Base-by-base conservation (phyloP, 2,888 invertebrate genomes). In the Limenitis arthemis region DNA sequence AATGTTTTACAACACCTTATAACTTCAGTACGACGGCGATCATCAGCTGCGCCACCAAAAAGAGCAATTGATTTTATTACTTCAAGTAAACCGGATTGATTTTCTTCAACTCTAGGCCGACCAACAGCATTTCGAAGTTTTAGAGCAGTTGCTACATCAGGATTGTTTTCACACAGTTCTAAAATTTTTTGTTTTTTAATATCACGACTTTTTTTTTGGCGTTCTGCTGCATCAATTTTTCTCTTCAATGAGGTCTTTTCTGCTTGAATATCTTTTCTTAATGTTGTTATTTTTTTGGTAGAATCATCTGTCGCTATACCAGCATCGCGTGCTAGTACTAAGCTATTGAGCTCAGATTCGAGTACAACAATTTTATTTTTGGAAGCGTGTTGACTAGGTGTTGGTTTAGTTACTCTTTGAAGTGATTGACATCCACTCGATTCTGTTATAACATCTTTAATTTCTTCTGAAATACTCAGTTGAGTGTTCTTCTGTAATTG, bases 11-110 rank as follows among this genome's bases (percentile, higher is more conserved):
- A 57, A 29, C 49, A 49, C 50, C 58, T 51, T 49, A 58, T 53
- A 55, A 34, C n/a, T 47, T 55, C 58, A 42, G 55, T 55, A 31
- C 53, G 55, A 50, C 53, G 53, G 29, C 58, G 54, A 49, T 58
- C 54, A 54, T 54, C 57, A 51, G 54, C 54, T 51, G 51, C 54
- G 28, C 56, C 47, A 51, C 54, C 56, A 44, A 53, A 53, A 56
- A 56, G 31, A 44, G 53, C 56, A 49, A 49, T 42, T 8, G 28
- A n/a, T 8, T 36, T 49, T 42, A 49, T 49, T 28, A 42, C 43
- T 43, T 49, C 49, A 42, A 49, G 49, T 42, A 48, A 5, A 48
- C 40, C 47, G 34, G 47, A 34, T 33, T 34, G 47, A 9, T 8
- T 34, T 29, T 47, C 47, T 38, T 11, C 38, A 38, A 47, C 11